Conservation (phyloP, 2,113 vertebrate species). For the Hippocampus guttulatus region DNA sequence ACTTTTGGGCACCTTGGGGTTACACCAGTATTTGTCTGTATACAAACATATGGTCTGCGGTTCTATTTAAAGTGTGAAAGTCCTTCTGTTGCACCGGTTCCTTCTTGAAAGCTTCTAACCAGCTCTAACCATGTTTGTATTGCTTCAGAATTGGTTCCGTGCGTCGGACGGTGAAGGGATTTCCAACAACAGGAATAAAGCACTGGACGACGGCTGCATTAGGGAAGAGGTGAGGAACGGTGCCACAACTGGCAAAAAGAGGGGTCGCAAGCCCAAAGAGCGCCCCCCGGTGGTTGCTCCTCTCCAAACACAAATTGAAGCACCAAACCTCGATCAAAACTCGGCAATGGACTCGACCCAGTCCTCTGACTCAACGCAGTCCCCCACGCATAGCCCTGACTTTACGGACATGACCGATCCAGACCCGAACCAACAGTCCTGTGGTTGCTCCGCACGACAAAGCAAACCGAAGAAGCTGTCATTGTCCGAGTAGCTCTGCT, state of each 20-base stretch:
- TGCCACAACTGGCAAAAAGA: conserved; percentile 78
- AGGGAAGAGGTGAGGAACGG: conserved; percentile 75
- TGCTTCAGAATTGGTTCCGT: conserved; percentile 91
- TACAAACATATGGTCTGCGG: background rate
- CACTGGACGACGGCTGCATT: conserved; percentile 63
- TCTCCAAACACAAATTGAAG: conserved; percentile 60
- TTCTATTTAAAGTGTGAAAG: background rate
- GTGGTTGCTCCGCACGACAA: conserved; percentile 50
- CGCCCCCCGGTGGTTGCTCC: conserved; percentile 55
- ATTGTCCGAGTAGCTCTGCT: conserved; percentile 58
- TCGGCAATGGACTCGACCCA: conserved; percentile 32
- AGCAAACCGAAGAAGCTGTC: conserved; percentile 64
- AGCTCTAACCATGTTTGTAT: conserved; percentile 5
- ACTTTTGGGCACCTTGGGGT: background rate
- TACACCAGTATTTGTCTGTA: background rate
- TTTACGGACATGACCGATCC: conserved; percentile 49
- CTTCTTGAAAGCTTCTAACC: background rate
- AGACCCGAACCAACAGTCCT: conserved; percentile 57
- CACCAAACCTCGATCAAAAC: conserved; percentile 39
- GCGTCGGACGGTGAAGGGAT: conserved; percentile 78
- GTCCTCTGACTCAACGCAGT: conserved; percentile 37
- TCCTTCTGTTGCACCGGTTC: background rate
- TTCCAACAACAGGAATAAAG: conserved; percentile 76
- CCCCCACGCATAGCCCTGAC: conserved; percentile 33
- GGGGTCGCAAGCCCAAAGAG: conserved; percentile 91